Base-by-base conservation (phyloP, 2,113 vertebrate species). In the Phalacrocorax carbo region DNA sequence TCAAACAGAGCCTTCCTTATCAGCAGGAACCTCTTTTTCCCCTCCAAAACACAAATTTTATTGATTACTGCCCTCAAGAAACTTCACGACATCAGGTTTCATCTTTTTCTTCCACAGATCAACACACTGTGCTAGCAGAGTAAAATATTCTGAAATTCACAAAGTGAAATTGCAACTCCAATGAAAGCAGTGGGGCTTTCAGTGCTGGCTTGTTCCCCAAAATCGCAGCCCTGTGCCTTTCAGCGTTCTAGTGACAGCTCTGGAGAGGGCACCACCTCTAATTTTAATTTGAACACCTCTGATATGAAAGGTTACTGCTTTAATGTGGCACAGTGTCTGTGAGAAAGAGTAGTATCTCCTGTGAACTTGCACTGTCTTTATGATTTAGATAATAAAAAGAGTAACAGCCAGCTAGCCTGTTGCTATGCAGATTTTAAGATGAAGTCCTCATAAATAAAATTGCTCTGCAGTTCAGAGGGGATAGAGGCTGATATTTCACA, bases 1-100 rank as follows among this genome's bases (percentile, higher is more conserved):
- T 73, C 73, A 71, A 88, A 89, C 25, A 42, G 62, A 82, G 48
- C 46, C 48, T 94, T 69, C 70, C 77, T 76, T 91, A 85, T 58
- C 87, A 86, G 44, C 51, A 88, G 79, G 34, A 83, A 52, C 49
- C 23, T 78, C 30, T 26, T 66, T 75, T 80, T 79, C 52, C 77
- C 78, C 36, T 79, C 48, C 70, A 72, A 90, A 93, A 20, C 60
- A 70, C 25, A 54, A 61, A 36, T 90, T 79, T 54, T 66, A 57
- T 61, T 62, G 66, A 61, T 81, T 73, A 48, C 15, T 32, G 9
- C 32, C 26, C 66, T 83, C 54, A 40, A 58, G 42, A 70, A 65
- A 21, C 21, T 62, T 9, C n/a, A 52, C 0, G 3, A 27, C 38
- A 27, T 14, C 0, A 1, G 13, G 42, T 81, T 88, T 70, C 44